Percentiles rank a stretch among this genome's conserved stretches.
Evolutionary conservation across 1,140 invertebrate species (phyloP).

Genomic region (Caenorhabditis remanei): DNA sequence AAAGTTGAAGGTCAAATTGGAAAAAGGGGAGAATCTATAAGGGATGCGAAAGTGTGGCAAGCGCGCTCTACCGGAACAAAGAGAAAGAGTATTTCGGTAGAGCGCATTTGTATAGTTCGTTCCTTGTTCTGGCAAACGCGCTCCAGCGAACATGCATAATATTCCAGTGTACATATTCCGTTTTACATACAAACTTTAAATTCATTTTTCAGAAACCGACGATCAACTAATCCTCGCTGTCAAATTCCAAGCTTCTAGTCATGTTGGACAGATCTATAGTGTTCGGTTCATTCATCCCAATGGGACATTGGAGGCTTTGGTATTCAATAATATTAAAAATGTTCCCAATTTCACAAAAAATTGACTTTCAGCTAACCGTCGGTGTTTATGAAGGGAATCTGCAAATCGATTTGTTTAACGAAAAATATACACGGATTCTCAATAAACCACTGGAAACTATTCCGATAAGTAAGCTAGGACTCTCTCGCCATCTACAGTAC

Average conservation of each 20-base stretch:
- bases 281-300: background rate
- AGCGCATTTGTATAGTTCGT: too few species aligned
- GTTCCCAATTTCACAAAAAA: background rate
- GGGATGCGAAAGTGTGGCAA: too few species aligned
- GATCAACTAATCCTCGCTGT: constrained; percentile 19
- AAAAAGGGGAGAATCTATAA: too few species aligned
- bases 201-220: background rate
- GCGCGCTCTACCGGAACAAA: too few species aligned
- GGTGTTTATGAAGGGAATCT: background rate
- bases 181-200: background rate
- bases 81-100: too few species aligned
- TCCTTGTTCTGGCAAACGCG: too few species aligned
- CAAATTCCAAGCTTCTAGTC: constrained; percentile 16
- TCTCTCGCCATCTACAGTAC: too few species aligned
- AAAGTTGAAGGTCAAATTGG: constrained; percentile 1
- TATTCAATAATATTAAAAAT: background rate
- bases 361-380: background rate
- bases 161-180: background rate
- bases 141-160: too few species aligned
- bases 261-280: constrained; percentile 35
- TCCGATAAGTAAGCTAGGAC: constrained; percentile 35
- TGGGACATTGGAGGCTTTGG: background rate
- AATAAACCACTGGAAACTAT: constrained; percentile 31
- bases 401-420: background rate
- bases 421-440: background rate